Conservation (phyloP, 2,888 invertebrate genomes). For the Lymantria monacha region DNA sequence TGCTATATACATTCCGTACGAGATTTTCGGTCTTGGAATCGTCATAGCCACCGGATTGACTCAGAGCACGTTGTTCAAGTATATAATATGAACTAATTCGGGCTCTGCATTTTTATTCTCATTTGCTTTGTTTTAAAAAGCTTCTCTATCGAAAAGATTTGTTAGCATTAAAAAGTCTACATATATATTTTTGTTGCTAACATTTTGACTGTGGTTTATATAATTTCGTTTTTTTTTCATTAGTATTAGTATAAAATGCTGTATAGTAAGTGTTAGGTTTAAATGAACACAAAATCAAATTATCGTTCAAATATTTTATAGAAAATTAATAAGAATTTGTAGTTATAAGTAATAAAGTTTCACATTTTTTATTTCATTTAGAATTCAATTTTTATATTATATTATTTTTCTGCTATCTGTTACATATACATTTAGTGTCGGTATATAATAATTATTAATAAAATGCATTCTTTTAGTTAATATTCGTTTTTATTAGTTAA, state of each 20-base stretch:
- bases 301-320: conserved; percentile 18
- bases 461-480: not conserved
- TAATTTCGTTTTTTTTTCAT: not conserved
- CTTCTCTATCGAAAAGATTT: conserved; percentile 19
- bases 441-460: not conserved
- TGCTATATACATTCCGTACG: conserved; percentile 27
- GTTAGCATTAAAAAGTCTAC: no score
- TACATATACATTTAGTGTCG: not conserved
- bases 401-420: not conserved
- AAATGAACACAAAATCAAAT: not conserved
- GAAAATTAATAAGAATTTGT: not conserved
- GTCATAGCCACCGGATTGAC: conserved; percentile 39
- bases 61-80: conserved; percentile 52
- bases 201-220: no score
- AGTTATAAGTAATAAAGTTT: not conserved
- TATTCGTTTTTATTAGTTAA: conserved; percentile 28
- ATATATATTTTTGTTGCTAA: no score
- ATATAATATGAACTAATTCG: conserved; percentile 42
- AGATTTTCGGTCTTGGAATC: conserved; percentile 39
- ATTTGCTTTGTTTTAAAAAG: conserved; percentile 19
- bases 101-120: conserved; percentile 19
- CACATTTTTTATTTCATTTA: not conserved
- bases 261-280: not conserved
- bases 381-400: not conserved
- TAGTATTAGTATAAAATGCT: not conserved